phyloP scores from a whole-genome alignment of 2,113 vertebrate species.

The Lucifuga dentata region DNA sequence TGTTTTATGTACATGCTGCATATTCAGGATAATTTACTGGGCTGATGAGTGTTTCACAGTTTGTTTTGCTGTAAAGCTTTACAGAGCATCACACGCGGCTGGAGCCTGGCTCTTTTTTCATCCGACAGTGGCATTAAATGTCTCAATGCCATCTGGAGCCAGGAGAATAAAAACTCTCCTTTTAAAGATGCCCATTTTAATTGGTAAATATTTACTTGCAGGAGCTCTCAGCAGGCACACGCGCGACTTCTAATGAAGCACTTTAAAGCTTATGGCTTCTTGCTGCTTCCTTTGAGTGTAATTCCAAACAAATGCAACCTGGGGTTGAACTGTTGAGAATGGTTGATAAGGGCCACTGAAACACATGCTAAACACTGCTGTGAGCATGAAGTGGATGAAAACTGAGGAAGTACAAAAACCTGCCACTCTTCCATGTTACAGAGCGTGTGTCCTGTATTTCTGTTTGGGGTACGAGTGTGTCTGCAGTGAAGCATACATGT shows the following conservation, averaged over 20 bases:
- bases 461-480: constrained; percentile 9
- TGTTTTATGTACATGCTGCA: constrained; percentile 25
- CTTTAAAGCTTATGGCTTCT: constrained; percentile 56
- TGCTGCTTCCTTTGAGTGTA: constrained; percentile 53
- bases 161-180: constrained; percentile 36
- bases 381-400: constrained; percentile 24
- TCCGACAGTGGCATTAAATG: constrained; percentile 69
- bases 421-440: constrained; percentile 25
- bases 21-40: constrained; percentile 28
- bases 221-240: constrained; percentile 55
- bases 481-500: too few relatives aligned
- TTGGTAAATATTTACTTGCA: constrained; percentile 79
- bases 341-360: constrained; percentile 52
- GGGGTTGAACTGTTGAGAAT: constrained; percentile 60
- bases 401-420: constrained; percentile 7
- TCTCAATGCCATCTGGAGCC: constrained; percentile 76
- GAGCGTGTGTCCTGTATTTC: background rate
- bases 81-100: constrained; percentile 43
- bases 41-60: constrained; percentile 47
- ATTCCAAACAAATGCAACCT: constrained; percentile 65
- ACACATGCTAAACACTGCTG: constrained; percentile 26
- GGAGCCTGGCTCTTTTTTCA: constrained; percentile 53
- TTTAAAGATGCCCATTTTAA: constrained; percentile 72
- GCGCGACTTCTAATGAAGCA: constrained; percentile 58
- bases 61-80: constrained; percentile 62